Base-by-base conservation (phyloP, 2,797 vertebrate genomes). In the Bryconaethiops microstoma region DNA sequence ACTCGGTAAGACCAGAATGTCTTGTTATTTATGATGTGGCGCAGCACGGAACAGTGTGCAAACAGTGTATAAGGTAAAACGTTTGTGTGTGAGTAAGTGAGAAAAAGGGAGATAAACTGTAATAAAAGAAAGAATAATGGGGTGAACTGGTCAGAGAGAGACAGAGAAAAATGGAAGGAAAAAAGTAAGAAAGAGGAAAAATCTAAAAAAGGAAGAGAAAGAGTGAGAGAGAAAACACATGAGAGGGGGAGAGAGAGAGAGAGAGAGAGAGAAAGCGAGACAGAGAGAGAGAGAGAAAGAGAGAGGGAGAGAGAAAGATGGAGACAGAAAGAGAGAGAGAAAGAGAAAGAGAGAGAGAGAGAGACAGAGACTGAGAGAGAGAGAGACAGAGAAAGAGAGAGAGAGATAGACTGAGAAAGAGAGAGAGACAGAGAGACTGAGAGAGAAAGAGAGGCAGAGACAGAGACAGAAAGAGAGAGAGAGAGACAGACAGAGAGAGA, bases 281-380 rank as follows among this genome's bases (percentile, higher is more conserved):
- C 0, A 45, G 42, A 45, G 9, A 45, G 1, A 45, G 9, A 45
- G 42, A 45, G 9, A 52, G 16, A 52, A 4, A 17, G 50, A 52
- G 12, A 52, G 50, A 17, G 12, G 16, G 16, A 17, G 3, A 13
- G 50, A 17, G 12, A 52, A 4, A 13, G 12, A 52, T 1, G 4
- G 3, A 17, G 12, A 52, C 5, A 5, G 23, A 78, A 78, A 76
- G 57, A 77, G 82, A 72, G 84, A 17, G 4, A 25, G 21, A 12
- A n/a, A 1, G 45, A 59, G 9, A 23, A 2, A 2, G 6, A 2
- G 3, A 29, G 29, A 45, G 42, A 45, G 35, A 35, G 35, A 23
- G 25, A 81, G 80, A 84, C 72, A 80, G 63, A 42, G 7, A 42
- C 4, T 4, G 9, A 74, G 17, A 67, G 16, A 62, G 16, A 62